phyloP scores from a whole-genome alignment of 2,797 vertebrate genomes.

The Onychomys torridus region DNA sequence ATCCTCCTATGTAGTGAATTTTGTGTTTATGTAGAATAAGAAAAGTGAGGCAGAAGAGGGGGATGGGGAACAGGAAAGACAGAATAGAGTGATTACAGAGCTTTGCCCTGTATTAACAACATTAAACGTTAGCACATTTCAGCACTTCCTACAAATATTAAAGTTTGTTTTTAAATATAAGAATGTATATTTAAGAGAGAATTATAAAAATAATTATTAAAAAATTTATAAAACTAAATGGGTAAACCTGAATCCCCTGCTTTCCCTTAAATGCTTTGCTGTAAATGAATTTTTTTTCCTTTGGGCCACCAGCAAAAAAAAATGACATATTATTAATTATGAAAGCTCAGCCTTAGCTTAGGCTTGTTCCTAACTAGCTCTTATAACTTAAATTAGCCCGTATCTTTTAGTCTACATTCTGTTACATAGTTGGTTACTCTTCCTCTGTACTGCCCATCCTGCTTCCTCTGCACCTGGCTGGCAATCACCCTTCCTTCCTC shows the following conservation, averaged over 20 bases:
- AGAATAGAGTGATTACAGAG: not conserved
- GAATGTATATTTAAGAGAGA: not conserved
- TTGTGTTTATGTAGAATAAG: not conserved
- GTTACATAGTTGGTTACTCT: too few relatives aligned
- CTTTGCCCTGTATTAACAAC: not conserved
- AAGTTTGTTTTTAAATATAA: not conserved
- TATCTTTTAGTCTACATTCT: too few relatives aligned
- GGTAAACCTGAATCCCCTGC: not conserved
- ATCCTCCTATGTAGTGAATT: not conserved
- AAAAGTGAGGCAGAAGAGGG: not conserved
- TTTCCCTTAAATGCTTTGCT: not conserved
- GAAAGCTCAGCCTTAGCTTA: too few relatives aligned
- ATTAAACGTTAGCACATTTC: constrained; percentile 20
- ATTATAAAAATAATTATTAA: not conserved
- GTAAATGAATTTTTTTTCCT: not conserved
- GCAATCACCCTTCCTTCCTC: too few relatives aligned
- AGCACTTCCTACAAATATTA: not conserved
- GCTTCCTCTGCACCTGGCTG: too few relatives aligned
- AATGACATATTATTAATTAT: not conserved
- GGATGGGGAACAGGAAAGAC: not conserved
- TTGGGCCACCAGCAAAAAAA: not conserved
- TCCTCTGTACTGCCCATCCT: too few relatives aligned
- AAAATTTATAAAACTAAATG: not conserved
- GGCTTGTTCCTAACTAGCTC: too few relatives aligned
- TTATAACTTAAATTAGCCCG: too few relatives aligned